phyloP scores from a whole-genome alignment of 2,888 invertebrate species.

The Tetragonisca angustula region DNA sequence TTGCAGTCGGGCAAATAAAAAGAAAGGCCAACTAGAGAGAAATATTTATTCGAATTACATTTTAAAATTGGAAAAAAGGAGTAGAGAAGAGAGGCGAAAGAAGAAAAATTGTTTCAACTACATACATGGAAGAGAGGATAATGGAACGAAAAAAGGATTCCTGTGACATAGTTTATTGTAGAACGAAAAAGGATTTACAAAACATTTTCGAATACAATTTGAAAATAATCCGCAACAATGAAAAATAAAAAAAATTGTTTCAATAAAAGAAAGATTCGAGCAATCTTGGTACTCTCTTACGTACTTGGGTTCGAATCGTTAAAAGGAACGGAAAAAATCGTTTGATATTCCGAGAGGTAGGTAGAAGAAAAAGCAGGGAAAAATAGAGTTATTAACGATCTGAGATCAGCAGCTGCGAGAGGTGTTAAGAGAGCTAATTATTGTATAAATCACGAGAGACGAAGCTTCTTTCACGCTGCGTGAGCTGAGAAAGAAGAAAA shows the following conservation, averaged over 20 bases:
- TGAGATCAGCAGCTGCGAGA: not conserved
- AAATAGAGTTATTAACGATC: not conserved
- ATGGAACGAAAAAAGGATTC: not conserved
- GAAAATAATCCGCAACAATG: not conserved
- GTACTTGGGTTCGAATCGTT: not conserved
- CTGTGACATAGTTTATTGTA: not conserved
- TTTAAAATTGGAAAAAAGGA: not conserved
- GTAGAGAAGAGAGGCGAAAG: no score
- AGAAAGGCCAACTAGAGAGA: not conserved
- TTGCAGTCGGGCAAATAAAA: not conserved
- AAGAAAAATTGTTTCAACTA: no score
- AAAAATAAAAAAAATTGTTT: not conserved
- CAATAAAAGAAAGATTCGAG: not conserved
- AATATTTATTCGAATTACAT: constrained; percentile 3
- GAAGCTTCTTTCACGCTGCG: not conserved
- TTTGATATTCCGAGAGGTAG: not conserved
- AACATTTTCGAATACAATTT: not conserved
- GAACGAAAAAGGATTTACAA: no score
- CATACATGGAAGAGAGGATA: not conserved
- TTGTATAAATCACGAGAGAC: not conserved
- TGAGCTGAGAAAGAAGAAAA: not conserved
- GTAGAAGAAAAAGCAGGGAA: not conserved
- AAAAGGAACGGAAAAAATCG: not conserved
- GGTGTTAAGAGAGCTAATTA: constrained; percentile 10
- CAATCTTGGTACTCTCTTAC: not conserved